Base-by-base conservation (phyloP, 2,113 vertebrate species). In the Tachuris rubrigastra region DNA sequence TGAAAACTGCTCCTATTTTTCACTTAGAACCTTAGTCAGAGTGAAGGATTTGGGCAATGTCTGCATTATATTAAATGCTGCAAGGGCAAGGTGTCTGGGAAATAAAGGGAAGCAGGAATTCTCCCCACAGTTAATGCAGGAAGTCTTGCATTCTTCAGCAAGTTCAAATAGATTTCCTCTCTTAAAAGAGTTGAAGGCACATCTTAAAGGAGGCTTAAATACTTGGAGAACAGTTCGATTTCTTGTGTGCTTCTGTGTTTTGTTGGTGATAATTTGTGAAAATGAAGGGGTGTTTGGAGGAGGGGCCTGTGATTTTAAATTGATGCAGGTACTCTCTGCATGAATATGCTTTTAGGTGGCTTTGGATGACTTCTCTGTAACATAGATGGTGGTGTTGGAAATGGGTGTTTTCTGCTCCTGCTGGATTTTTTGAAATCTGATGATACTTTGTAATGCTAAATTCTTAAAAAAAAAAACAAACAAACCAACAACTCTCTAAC, bases 341-440 rank as follows among this genome's bases (percentile, higher is more conserved):
- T 60, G 8, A 60, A 28, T 58, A 20, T 25, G 8, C 8, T 73
- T 73, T 75, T 49, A 82, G 66, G 75, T 91, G 65, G 1, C 84
- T 93, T 93, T 94, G 92, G 82, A 59, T 95, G 77, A 71, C 82
- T 89, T 59, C 27, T 72, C 49, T 77, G 35, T 90, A 42, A 63
- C 50, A 74, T 28, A 37, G 42, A 53, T 73, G 42, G 77, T 86
- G 79, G 42, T 42, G 73, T 59, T 53, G 31, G 28, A 71, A 37
- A 53, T 6, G 25, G 10, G 8, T 71, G 21, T 31, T 84, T 82
- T 71, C 76, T 83, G 63, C 8, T 86, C 12, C 24, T 59, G 39
- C 12, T 44, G 62, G 28, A 6, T 23, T 65, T 53, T 35, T 49
- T 41, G 22, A 31, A 39, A 35, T 49, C 55, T 3, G 5, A 27